Base-by-base conservation (phyloP, 2,113 vertebrate species). In the Serinus canaria region DNA sequence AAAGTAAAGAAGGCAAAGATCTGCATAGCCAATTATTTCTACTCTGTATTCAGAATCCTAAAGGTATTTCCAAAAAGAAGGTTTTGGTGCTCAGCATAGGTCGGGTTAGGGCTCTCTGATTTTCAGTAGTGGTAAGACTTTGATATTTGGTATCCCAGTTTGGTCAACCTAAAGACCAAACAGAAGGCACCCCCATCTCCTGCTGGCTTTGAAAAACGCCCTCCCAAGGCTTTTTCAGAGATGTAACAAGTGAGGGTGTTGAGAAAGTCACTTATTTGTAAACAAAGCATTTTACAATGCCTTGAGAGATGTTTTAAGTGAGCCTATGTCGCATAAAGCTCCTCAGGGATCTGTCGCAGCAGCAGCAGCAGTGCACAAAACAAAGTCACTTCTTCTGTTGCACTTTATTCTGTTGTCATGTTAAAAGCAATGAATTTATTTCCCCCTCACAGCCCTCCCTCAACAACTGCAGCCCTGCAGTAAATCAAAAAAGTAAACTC, bases 401-500 rank as follows among this genome's bases (percentile, higher is more conserved):
- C 83, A 98, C 96, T 98, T 98, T 96, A 97, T 98, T 98, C 97
- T 97, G 96, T 98, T 97, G 97, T 98, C 97, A 97, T 98, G 90
- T 94, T 98, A 98, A 98, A 98, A 97, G 97, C 97, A 97, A 97
- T 98, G 97, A 97, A 98, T 98, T 98, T 98, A 98, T 98, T 98
- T 97, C 96, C 95, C 86, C 89, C 92, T 92, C 95, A 94, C 97
- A 97, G 82, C 91, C 95, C 96, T 96, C 96, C 96, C 94, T 97
- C 95, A 83, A 92, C 95, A 90, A 90, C 96, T 96, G 89, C 93
- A 94, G 96, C 94, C 93, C 97, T 94, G 95, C 92, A 97, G 98
- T 98, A 98, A 98, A 98, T 98, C 98, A 98, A 98, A 98, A 98
- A 98, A 98, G 98, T 98, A 98, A 98, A 98, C 98, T 97, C 97